A percentile compares a stretch with the other conserved stretches of the same genome.
phyloP scores from a whole-genome alignment of 1,140 invertebrate genomes.

The Apis florea region DNA sequence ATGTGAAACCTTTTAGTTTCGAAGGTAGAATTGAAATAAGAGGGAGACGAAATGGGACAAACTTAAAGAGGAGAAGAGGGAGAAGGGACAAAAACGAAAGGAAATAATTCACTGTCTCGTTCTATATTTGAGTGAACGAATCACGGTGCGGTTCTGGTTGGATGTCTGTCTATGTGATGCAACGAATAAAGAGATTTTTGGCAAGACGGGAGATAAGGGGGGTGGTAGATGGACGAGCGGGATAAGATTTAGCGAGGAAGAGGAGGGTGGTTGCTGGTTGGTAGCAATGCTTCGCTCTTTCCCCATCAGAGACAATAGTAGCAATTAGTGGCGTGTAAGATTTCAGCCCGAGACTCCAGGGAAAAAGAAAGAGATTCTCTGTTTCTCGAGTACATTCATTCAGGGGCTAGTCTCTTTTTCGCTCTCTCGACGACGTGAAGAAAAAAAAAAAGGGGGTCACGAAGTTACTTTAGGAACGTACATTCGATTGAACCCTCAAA shows the following conservation, averaged over 20 bases:
- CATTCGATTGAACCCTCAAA: conserved; percentile 25
- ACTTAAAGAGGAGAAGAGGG: neutral
- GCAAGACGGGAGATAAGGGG: neutral
- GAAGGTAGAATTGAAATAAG: neutral
- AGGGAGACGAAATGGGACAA: neutral
- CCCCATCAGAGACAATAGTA: conserved; percentile 54
- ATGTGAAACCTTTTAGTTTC: neutral
- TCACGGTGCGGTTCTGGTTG: neutral
- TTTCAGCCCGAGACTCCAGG: conserved; percentile 45
- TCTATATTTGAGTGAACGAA: neutral
- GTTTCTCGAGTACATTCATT: conserved; percentile 48
- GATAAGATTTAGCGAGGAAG: conserved; percentile 28
- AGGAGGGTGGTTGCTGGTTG: neutral
- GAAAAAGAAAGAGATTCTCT: conserved; percentile 30
- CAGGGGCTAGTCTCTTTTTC: conserved; percentile 42
- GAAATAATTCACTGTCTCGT: neutral
- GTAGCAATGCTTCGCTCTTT: conserved; percentile 24
- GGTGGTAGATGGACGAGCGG: neutral
- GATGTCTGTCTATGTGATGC: neutral
- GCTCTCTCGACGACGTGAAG: conserved; percentile 20
- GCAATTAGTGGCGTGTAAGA: conserved; percentile 65
- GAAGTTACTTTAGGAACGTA: conserved; percentile 15
- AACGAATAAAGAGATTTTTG: conserved; percentile 19
- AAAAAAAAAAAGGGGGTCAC: conserved; percentile 33
- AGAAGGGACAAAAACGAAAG: no score